Base-by-base conservation (phyloP, 1,140 invertebrate genomes). In the Drosophila kurseongensis region DNA sequence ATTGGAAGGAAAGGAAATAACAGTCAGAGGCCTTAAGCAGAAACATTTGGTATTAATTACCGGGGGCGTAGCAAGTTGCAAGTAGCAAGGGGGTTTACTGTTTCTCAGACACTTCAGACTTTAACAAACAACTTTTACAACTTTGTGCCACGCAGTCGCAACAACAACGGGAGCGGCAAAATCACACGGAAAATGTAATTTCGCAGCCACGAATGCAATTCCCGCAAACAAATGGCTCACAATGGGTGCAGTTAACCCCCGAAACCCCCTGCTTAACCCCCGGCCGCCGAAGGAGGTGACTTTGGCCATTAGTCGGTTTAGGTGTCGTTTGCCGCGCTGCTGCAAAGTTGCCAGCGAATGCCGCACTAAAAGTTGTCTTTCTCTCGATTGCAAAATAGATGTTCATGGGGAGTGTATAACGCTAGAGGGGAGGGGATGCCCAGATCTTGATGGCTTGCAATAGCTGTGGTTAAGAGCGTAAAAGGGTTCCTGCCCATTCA, bases 1-100 rank as follows among this genome's bases (percentile, higher is more conserved):
- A 83, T 83, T 80, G 74, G 71, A 72, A 35, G 52, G 42, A 35
- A 69, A 58, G n/a, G 29, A 5, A 47, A 23, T 16, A 47, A 32
- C 52, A 14, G 29, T 45, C 45, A 10, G 47, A 13, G 23, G 63
- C 80, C 75, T 79, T 50, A 71, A 75, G 75, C 75, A 68, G 54
- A 73, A 60, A 67, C 71, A 55, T 69, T 83, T 71, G 38, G 41
- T 40, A 82, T 84, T 83, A 75, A 84, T 84, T 84, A 80, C 55
- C 13, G 42, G 55, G 36, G 47, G 40, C n/a, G 8, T 12, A 36
- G 10, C 32, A n/a, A 14, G 4, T 4, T 1, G 27, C 23, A 23
- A 23, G 18, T 18, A 18, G 18, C 18, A 18, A 18, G 18, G n/a
- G 13, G 29, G n/a, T 12, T 9, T 8, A 55, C 41, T 38, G 42